Conservation (phyloP, 92 coral and sea anemone genomes). For the Epizoanthus ramosus region DNA sequence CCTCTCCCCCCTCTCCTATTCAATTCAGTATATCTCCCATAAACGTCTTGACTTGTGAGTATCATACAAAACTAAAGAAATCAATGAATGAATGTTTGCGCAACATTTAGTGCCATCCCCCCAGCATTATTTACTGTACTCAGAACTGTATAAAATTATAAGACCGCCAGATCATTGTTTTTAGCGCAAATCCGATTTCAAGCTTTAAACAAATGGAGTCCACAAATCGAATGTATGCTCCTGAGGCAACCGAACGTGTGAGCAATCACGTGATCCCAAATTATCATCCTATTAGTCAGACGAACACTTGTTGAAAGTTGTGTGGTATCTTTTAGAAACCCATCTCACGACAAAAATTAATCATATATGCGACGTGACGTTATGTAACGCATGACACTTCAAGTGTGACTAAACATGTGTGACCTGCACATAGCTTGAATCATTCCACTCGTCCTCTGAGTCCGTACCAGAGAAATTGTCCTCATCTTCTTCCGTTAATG, state of each 20-base stretch:
- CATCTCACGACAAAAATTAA: not conserved
- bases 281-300: not conserved
- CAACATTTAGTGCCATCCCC: no score
- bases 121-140: no score
- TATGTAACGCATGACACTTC: no score
- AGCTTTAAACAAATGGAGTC: not conserved
- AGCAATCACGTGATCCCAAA: no score
- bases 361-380: not conserved
- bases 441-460: slow-evolving; percentile 80
- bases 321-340: not conserved
- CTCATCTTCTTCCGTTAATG: slow-evolving; percentile 55
- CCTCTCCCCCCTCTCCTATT: no score
- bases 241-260: not conserved
- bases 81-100: no score
- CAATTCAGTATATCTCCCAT: no score
- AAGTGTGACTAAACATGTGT: slow-evolving; percentile 18
- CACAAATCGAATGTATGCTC: not conserved
- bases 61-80: no score
- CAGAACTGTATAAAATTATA: no score
- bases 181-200: no score
- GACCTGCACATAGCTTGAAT: slow-evolving; percentile 2
- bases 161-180: no score
- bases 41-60: no score
- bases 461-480: slow-evolving; percentile 90
- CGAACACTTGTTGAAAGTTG: not conserved